A percentile compares a stretch with the other conserved stretches of the same genome.
phyloP scores from a whole-genome alignment of 2,888 invertebrate genomes.

The Pseudeuparius sepicola region DNA sequence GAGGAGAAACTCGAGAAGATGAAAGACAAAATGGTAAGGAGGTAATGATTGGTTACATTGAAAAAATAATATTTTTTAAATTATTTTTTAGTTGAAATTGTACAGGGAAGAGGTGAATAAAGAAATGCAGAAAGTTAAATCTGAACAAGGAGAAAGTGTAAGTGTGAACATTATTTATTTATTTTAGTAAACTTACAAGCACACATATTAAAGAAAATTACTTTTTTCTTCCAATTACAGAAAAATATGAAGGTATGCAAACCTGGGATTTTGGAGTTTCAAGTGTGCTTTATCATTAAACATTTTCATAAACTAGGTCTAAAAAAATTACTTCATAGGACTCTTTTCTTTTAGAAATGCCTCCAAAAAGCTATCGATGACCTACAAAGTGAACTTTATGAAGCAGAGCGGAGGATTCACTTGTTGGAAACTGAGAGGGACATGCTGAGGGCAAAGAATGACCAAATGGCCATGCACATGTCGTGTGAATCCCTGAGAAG shows the following conservation, averaged over 20 bases:
- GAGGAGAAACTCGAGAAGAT: constrained; percentile 67
- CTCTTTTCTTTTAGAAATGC: constrained; percentile 24
- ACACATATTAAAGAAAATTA: constrained; percentile 1
- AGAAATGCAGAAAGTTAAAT: constrained; percentile 46
- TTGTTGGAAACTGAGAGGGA: constrained; percentile 26
- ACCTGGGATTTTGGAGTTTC: constrained; percentile 6
- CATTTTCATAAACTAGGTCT: too few species aligned
- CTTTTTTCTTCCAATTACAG: neutral
- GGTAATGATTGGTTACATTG: neutral
- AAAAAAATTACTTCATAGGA: too few species aligned
- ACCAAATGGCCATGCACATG: constrained; percentile 8
- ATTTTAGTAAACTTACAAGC: neutral
- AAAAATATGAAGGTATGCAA: neutral
- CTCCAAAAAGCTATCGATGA: constrained; percentile 25
- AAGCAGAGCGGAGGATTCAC: constrained; percentile 27
- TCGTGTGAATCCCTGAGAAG: constrained; percentile 22
- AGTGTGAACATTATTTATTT: constrained; percentile 26
- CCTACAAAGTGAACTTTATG: constrained; percentile 25
- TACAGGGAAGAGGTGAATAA: constrained; percentile 55
- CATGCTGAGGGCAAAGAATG: constrained; percentile 19
- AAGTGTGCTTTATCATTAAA: too few species aligned
- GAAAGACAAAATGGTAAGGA: constrained; percentile 72
- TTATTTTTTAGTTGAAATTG: constrained; percentile 44
- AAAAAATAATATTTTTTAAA: constrained; percentile 5
- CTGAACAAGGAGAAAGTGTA: constrained; percentile 46